Conservation (phyloP, 2,113 vertebrate species). For the Tragelaphus buxtoni region DNA sequence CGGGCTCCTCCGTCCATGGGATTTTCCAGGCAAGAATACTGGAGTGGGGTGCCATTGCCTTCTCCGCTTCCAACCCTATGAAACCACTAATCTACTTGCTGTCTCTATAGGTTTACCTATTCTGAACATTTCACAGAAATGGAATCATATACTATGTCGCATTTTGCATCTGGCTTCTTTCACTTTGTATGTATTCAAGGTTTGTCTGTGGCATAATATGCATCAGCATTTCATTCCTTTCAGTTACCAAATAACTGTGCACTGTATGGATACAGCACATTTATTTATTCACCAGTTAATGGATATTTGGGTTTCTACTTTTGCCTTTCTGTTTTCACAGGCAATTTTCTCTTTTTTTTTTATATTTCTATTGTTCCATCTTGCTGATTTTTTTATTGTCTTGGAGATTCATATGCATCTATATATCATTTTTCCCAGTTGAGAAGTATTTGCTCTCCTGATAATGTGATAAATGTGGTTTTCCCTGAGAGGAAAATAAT, state of each 20-base stretch:
- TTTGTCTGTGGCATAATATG: background rate
- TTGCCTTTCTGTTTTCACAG: background rate
- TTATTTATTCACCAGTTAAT: background rate
- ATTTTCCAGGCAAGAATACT: no score
- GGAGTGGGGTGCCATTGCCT: no score
- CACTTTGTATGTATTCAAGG: background rate
- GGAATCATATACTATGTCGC: background rate
- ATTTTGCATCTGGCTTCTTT: constrained; percentile 4
- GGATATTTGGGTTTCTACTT: background rate
- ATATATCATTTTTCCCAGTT: constrained; percentile 2
- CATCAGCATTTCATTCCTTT: background rate
- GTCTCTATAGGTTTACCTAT: background rate
- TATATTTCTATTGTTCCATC: background rate
- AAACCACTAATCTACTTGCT: background rate
- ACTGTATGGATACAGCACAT: background rate
- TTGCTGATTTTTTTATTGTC: background rate
- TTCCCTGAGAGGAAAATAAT: constrained; percentile 14
- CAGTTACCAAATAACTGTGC: background rate
- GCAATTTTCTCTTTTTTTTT: background rate
- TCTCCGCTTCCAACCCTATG: background rate
- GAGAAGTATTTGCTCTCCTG: background rate
- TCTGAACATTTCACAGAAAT: background rate
- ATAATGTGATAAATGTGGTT: background rate
- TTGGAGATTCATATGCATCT: background rate
- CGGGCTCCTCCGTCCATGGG: no score